Base-by-base conservation (phyloP, 2,888 invertebrate species). In the Nomada fucata region DNA sequence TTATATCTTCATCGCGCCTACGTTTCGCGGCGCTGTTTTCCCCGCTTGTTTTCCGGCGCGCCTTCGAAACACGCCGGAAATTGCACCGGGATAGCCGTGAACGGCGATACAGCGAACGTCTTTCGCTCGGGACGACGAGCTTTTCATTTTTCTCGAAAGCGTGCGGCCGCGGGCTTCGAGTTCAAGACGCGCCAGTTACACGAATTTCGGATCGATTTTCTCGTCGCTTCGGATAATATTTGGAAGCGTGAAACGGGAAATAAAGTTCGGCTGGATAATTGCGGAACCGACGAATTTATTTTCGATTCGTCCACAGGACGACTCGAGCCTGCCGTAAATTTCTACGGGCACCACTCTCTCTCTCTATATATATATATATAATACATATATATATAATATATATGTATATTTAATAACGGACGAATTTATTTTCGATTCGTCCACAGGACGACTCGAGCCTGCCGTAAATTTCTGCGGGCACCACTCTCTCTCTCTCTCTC, bases 1-100 rank as follows among this genome's bases (percentile, higher is more conserved):
- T 80, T 77, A 80, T 80, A 57, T 29, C 72, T 80, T 77, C 72
- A 76, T 50, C 60, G 55, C 55, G 59, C 60, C 20, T 36, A 53
- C 44, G 29, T 23, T 47, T 68, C 67, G 57, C 36, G 20, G 20
- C 52, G 29, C 42, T 65, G 47, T 57, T 55, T 55, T 47, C 52
- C 13, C 44, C 53, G 60, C 15, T 69, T 69, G 60, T 70, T 70
- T 60, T 70, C 50, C n/a, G 50, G 50, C 71, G 18, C 20, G 18
- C 18, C 52, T 36, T 60, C 29, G 26, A 44, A 36, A 76, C 42
- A 20, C 63, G 52, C 10, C 57, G 10, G 50, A 64, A 76, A 47
- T 47, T 76, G 47, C 36, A 2, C 64, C 26, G 52, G 52, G 60
- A 23, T 60, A 53, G 11, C 53, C 59, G 57, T 20, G 53, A 72